Percentiles rank a stretch among this genome's conserved stretches.
These are phyloP conservation scores for Misgurnus mizolepis DNA, from an alignment of 2,113 vertebrate genomes.

Conservation along the genomic window DNA sequence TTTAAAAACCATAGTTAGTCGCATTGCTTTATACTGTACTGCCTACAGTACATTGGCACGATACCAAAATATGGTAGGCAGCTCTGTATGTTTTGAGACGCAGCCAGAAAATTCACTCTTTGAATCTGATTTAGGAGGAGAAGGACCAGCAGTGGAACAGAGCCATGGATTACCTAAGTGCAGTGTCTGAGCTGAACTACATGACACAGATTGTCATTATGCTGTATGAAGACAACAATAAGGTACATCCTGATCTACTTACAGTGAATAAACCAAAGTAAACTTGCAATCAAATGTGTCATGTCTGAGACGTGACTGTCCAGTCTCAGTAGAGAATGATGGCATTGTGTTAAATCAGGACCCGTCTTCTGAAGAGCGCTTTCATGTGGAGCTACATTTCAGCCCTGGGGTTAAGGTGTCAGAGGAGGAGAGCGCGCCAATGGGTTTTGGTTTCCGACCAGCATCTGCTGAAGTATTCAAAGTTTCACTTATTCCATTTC, in stretches of 20 bases:
- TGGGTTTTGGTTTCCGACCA: slow-evolving; percentile 92
- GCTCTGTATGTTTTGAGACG: background rate
- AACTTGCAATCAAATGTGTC: background rate
- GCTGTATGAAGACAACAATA: slow-evolving; percentile 98
- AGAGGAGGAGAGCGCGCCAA: slow-evolving; percentile 88
- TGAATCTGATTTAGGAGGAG: slow-evolving; percentile 78
- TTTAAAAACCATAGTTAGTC: background rate
- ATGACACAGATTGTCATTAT: slow-evolving; percentile 99
- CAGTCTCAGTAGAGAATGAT: background rate
- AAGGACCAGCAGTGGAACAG: slow-evolving; percentile 97
- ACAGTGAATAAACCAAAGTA: background rate
- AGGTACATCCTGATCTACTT: slow-evolving; percentile 72
- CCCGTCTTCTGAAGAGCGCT: slow-evolving; percentile 91
- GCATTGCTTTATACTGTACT: background rate
- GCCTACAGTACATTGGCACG: background rate
- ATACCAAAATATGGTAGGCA: background rate
- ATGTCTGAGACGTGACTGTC: background rate
- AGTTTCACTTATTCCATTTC: slow-evolving; percentile 1
- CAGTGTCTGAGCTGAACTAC: slow-evolving; percentile 98
- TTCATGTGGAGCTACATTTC: slow-evolving; percentile 97
- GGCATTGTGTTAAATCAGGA: slow-evolving; percentile 74
- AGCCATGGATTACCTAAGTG: slow-evolving; percentile 96
- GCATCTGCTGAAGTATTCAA: slow-evolving; percentile 88
- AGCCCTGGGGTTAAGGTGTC: slow-evolving; percentile 95
- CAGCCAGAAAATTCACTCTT: background rate